Evolutionary conservation across 2,888 invertebrate species (phyloP).

Genomic region (Drosophila lutescens): DNA sequence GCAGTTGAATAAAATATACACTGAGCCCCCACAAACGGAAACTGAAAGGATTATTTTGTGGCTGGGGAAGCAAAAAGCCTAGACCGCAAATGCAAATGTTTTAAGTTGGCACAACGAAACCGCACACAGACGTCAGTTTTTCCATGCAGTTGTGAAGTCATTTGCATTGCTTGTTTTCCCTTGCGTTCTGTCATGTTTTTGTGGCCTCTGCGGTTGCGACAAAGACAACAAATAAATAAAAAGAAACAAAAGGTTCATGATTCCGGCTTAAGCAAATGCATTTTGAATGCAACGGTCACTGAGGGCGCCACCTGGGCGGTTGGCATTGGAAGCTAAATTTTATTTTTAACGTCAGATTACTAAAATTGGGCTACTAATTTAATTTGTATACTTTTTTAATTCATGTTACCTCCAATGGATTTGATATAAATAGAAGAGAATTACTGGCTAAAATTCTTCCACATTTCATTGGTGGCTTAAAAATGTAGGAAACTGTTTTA

Average conservation of each 20-base stretch:
- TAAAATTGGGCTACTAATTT: too few species aligned
- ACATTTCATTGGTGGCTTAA: too few species aligned
- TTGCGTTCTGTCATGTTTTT: constrained; percentile 23
- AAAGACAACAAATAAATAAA: constrained; percentile 8
- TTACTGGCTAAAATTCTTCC: too few species aligned
- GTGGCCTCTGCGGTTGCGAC: constrained; percentile 21
- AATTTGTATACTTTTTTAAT: too few species aligned
- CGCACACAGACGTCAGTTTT: constrained; percentile 21
- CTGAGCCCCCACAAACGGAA: constrained; percentile 22
- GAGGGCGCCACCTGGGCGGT: constrained; percentile 48
- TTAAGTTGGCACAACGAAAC: constrained; percentile 47
- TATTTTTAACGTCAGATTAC: too few species aligned
- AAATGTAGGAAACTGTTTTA: too few species aligned
- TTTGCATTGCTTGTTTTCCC: constrained; percentile 42
- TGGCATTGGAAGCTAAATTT: too few species aligned
- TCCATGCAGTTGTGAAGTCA: constrained; percentile 22
- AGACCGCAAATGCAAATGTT: constrained; percentile 62
- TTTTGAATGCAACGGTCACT: constrained; percentile 36
- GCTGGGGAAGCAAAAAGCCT: constrained; percentile 28
- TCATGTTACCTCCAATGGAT: too few species aligned
- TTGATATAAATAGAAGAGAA: too few species aligned
- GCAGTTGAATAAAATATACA: constrained; percentile 4
- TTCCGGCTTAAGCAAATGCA: background rate
- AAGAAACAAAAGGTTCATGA: background rate
- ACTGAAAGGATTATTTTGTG: constrained; percentile 53